A percentile compares a stretch with the other conserved stretches of the same genome.
phyloP scores from a whole-genome alignment of 2,888 invertebrate genomes.

The Caenorhabditis angaria region DNA sequence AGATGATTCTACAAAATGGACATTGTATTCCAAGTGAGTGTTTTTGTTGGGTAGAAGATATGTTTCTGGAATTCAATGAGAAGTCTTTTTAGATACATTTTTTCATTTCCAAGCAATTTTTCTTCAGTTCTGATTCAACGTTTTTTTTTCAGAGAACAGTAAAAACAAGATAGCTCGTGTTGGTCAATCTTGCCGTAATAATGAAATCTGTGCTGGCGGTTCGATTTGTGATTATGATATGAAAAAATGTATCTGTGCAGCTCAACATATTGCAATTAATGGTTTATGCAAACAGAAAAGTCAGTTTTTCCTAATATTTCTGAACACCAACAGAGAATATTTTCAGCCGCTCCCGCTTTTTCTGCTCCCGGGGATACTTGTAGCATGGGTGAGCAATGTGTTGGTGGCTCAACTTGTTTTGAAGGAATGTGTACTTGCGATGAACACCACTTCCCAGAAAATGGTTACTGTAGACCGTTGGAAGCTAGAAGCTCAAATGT shows the following conservation, averaged over 20 bases:
- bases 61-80: too few relatives aligned
- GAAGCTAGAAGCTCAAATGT: slow-evolving; percentile 51
- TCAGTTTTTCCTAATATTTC: slow-evolving; percentile 13
- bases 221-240: slow-evolving; percentile 63
- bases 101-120: too few relatives aligned
- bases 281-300: slow-evolving; percentile 62
- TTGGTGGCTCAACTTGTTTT: slow-evolving; percentile 59
- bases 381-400: slow-evolving; percentile 50
- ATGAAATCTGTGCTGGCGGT: slow-evolving; percentile 67
- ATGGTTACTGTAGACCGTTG: slow-evolving; percentile 63
- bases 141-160: slow-evolving; percentile 25
- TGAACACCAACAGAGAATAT: not conserved
- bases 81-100: too few relatives aligned
- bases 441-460: slow-evolving; percentile 52
- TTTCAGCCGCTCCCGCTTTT: slow-evolving; percentile 48
- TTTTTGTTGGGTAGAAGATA: too few relatives aligned
- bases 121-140: too few relatives aligned
- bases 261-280: slow-evolving; percentile 51
- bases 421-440: slow-evolving; percentile 60
- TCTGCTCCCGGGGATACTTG: slow-evolving; percentile 59
- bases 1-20: slow-evolving; percentile 48
- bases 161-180: slow-evolving; percentile 49
- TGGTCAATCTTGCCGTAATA: slow-evolving; percentile 61
- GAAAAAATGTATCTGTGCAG: slow-evolving; percentile 64
- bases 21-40: slow-evolving; percentile 50